A percentile compares a stretch with the other conserved stretches of the same genome.
Conservation (phyloP, 2,888 invertebrate genomes). For the Rutpela maculata region DNA sequence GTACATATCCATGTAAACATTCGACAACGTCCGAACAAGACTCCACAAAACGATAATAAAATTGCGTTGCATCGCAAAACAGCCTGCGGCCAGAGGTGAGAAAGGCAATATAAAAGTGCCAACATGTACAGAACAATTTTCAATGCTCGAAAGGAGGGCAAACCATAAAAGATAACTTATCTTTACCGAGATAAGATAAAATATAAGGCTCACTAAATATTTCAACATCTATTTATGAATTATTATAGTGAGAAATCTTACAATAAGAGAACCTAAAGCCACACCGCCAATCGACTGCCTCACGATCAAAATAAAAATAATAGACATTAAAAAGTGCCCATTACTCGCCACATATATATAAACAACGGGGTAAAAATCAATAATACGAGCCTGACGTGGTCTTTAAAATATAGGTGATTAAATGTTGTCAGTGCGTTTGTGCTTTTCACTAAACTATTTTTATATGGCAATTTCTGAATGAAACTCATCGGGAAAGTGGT, state of each 20-base stretch:
- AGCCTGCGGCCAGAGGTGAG: not conserved
- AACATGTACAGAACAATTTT: not conserved
- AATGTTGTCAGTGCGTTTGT: constrained; percentile 24
- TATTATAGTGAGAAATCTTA: constrained; percentile 10
- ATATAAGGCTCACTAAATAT: constrained; percentile 38
- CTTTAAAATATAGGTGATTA: constrained; percentile 48
- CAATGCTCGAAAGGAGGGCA: constrained; percentile 46
- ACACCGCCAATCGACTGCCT: not conserved
- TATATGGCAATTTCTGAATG: constrained; percentile 46
- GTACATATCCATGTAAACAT: not conserved
- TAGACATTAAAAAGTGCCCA: not conserved
- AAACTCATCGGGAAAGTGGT: constrained; percentile 22
- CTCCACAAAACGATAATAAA: not conserved
- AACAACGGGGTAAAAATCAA: constrained; percentile 50
- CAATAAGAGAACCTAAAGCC: constrained; percentile 6
- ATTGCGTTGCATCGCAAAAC: constrained; percentile 6
- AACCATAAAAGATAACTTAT: constrained; percentile 52
- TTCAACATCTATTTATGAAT: constrained; percentile 36
- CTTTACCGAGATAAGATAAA: constrained; percentile 51
- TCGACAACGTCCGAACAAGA: not conserved
- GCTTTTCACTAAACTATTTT: constrained; percentile 29
- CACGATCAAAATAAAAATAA: constrained; percentile 1
- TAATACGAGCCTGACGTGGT: constrained; percentile 54
- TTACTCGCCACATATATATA: constrained; percentile 16
- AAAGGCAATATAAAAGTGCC: constrained; percentile 10